Conservation (phyloP, 1,140 invertebrate genomes). For the Melanaphis sacchari region DNA sequence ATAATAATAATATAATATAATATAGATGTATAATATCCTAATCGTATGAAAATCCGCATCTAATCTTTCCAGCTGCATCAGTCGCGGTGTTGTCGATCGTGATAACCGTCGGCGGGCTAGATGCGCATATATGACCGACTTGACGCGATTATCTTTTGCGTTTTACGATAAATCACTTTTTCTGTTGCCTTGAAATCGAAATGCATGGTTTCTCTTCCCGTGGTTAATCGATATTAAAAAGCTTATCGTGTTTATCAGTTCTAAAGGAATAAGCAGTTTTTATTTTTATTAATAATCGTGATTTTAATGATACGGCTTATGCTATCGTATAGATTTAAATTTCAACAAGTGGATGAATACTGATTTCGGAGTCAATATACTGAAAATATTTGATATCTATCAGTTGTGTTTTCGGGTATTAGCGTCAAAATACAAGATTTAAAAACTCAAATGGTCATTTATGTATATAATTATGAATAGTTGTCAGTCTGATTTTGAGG, state of each 20-base stretch:
- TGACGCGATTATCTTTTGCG: slow-evolving; percentile 5
- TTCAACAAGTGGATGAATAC: too few species aligned
- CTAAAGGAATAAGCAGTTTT: too few species aligned
- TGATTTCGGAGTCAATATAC: too few species aligned
- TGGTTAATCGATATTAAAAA: background rate
- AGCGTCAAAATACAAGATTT: too few species aligned
- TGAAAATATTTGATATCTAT: too few species aligned
- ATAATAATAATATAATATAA: background rate
- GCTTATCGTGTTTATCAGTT: background rate
- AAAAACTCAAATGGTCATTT: too few species aligned
- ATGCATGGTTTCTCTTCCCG: background rate
- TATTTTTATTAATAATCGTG: too few species aligned
- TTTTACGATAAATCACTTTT: slow-evolving; percentile 10
- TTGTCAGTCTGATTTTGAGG: too few species aligned
- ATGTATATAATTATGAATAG: too few species aligned
- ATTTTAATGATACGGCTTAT: too few species aligned
- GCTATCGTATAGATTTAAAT: too few species aligned
- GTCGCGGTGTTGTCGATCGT: background rate
- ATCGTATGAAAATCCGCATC: background rate
- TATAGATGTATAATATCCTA: background rate
- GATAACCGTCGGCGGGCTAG: background rate
- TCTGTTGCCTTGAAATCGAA: background rate
- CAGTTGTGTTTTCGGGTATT: too few species aligned
- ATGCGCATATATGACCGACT: background rate
- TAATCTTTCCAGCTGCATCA: background rate